These are phyloP conservation scores for Prunella fulvescens DNA, from an alignment of 2,113 vertebrate genomes.

Conservation along the genomic window DNA sequence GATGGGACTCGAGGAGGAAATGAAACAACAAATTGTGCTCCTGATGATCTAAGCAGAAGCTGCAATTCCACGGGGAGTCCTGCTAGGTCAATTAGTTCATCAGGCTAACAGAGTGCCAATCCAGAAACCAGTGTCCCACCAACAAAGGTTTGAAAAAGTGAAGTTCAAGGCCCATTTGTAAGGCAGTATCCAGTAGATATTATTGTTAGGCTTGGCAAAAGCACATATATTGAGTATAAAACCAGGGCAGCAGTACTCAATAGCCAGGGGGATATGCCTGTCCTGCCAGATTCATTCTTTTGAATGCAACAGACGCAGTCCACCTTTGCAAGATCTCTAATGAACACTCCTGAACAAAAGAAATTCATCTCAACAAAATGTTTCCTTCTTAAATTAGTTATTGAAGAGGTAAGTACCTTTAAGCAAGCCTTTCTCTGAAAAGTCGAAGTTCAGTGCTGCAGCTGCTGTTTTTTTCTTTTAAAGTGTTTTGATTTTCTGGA, in stretches of 20 bases:
- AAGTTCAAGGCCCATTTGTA: conserved; percentile 28
- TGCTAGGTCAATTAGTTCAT: conserved; percentile 76
- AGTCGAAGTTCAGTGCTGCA: background rate
- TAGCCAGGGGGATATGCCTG: background rate
- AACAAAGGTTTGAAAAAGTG: conserved; percentile 31
- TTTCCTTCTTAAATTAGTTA: background rate
- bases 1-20: conserved; percentile 72
- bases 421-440: background rate
- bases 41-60: conserved; percentile 76
- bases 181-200: conserved; percentile 9
- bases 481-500: background rate
- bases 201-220: conserved; percentile 18
- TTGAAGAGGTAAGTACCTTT: conserved; percentile 38
- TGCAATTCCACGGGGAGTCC: conserved; percentile 59
- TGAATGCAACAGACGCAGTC: conserved; percentile 3
- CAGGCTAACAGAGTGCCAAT: conserved; percentile 57
- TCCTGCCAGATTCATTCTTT: background rate
- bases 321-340: conserved; percentile 7
- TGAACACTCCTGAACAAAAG: background rate
- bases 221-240: background rate
- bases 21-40: conserved; percentile 76
- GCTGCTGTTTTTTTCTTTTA: background rate
- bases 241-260: background rate
- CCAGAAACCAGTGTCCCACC: conserved; percentile 48
- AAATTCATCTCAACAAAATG: conserved; percentile 1